Conservation (phyloP, 2,113 vertebrate species). For the Lepus europaeus region DNA sequence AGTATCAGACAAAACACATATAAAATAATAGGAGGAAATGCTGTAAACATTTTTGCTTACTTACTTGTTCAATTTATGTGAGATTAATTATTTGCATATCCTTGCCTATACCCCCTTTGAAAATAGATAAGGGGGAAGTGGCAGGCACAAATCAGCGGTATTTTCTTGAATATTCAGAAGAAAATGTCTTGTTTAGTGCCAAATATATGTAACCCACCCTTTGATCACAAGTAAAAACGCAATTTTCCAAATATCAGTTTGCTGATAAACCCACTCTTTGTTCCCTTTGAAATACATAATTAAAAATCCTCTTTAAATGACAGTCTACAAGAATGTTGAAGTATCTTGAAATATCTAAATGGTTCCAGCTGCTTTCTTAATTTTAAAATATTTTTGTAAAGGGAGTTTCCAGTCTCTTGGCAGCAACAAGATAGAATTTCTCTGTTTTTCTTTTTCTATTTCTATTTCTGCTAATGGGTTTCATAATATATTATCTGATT, state of each 20-base stretch:
- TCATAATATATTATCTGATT: conserved; percentile 46
- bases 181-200: neutral
- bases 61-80: neutral
- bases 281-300: conserved; percentile 56
- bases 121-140: neutral
- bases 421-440: conserved; percentile 52
- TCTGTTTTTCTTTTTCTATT: conserved; percentile 4
- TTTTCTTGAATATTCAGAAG: conserved; percentile 28
- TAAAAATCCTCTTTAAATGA: conserved; percentile 65
- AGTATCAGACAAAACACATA: conserved; percentile 19
- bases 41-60: conserved; percentile 44
- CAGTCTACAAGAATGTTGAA: conserved; percentile 61
- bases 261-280: conserved; percentile 47
- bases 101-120: neutral
- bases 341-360: conserved; percentile 74
- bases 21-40: conserved; percentile 48
- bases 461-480: conserved; percentile 65
- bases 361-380: conserved; percentile 76
- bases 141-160: neutral
- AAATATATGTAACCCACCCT: conserved; percentile 31
- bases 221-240: conserved; percentile 61
- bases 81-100: neutral
- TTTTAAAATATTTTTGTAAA: conserved; percentile 75
- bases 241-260: conserved; percentile 55
- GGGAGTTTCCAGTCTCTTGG: conserved; percentile 78